These are phyloP conservation scores for Amblyjoppa fuscipennis DNA, from an alignment of 2,888 invertebrate species.

Conservation along the genomic window DNA sequence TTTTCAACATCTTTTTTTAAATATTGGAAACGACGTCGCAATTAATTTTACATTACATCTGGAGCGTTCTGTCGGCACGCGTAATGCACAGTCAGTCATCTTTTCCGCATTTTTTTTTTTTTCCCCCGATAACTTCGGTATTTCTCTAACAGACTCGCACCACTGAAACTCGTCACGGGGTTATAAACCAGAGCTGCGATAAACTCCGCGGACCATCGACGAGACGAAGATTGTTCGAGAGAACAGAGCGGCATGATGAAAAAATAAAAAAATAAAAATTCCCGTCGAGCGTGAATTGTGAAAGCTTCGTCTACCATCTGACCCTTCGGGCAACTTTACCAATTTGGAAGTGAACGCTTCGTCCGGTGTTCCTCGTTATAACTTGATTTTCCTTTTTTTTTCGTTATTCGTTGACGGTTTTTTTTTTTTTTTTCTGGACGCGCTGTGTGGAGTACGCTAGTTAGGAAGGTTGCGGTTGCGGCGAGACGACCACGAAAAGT, in stretches of 20 bases:
- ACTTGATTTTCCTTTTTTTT: constrained; percentile 59
- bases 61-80: too few relatives aligned
- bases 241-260: constrained; percentile 12
- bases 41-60: too few relatives aligned
- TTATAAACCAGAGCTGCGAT: constrained; percentile 35
- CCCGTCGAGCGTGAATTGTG: constrained; percentile 36
- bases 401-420: constrained; percentile 14
- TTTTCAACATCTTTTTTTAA: background rate
- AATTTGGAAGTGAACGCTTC: constrained; percentile 56
- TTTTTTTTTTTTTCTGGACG: constrained; percentile 35
- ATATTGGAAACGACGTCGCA: background rate
- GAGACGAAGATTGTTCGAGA: constrained; percentile 19
- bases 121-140: background rate
- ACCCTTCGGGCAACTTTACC: constrained; percentile 58
- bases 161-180: background rate
- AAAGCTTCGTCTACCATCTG: constrained; percentile 17
- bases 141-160: background rate
- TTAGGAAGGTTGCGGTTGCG: constrained; percentile 62
- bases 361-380: constrained; percentile 60
- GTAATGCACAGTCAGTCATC: background rate
- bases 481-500: constrained; percentile 55
- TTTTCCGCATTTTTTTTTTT: background rate
- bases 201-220: constrained; percentile 25
- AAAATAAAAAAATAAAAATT: constrained; percentile 11
- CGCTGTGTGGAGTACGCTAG: constrained; percentile 48